These are phyloP conservation scores for Cybosia mesomella DNA, from an alignment of 2,888 invertebrate genomes.

Conservation along the genomic window DNA sequence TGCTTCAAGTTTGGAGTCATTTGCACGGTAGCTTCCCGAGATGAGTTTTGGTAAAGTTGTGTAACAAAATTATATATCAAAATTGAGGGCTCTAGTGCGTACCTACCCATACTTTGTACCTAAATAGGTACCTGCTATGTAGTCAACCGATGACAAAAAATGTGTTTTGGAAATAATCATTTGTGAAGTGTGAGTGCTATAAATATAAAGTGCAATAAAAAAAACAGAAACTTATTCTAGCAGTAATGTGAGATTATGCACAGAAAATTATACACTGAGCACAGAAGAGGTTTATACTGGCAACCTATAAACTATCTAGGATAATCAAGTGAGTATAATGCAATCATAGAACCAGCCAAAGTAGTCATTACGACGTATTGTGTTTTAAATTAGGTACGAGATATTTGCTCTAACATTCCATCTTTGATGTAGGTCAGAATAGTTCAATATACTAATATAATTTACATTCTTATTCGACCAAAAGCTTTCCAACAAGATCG, in stretches of 20 bases:
- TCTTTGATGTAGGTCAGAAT: constrained; percentile 61
- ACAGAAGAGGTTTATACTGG: constrained; percentile 12
- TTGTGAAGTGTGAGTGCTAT: constrained; percentile 36
- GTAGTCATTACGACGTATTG: constrained; percentile 31
- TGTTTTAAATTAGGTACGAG: constrained; percentile 47
- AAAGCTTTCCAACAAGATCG: constrained; percentile 78
- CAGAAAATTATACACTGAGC: neutral
- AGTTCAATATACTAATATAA: constrained; percentile 58
- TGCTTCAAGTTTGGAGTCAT: constrained; percentile 67
- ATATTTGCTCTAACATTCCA: constrained; percentile 37
- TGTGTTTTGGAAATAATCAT: neutral
- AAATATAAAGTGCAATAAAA: neutral
- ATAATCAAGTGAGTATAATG: constrained; percentile 44
- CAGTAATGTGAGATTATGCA: neutral
- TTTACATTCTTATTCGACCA: constrained; percentile 71
- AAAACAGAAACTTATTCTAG: neutral
- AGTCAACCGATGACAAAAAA: neutral
- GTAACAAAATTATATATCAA: constrained; percentile 30
- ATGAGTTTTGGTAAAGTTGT: constrained; percentile 43
- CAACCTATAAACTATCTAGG: constrained; percentile 23
- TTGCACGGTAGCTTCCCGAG: constrained; percentile 72
- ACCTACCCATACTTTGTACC: constrained; percentile 6
- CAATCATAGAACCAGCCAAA: constrained; percentile 28
- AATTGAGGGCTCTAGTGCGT: constrained; percentile 22
- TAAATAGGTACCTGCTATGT: neutral